Evolutionary conservation across 2,797 vertebrate genomes (phyloP).

Genomic region (Phoebastria nigripes): DNA sequence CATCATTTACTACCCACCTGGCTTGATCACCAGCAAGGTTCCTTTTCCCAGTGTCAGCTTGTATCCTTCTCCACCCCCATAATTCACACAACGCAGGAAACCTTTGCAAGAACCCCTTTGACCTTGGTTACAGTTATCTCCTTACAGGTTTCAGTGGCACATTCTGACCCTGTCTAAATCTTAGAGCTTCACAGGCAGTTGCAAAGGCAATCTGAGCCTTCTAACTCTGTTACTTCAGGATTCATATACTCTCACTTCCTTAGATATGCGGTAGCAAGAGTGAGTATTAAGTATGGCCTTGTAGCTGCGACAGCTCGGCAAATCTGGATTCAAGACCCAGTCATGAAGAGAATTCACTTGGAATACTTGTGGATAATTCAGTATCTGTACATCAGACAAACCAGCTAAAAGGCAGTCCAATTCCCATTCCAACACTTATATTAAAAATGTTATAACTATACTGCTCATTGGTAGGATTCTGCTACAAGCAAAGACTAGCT

Average conservation of each 20-base stretch:
- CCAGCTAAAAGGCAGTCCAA: not conserved
- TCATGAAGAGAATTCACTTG: not conserved
- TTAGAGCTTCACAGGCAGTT: not conserved
- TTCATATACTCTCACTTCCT: not conserved
- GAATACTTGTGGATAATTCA: not conserved
- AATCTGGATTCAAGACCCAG: not conserved
- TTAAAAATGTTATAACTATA: not conserved
- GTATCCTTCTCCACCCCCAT: not conserved
- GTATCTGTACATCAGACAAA: not conserved
- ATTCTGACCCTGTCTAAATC: not conserved
- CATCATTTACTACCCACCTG: not conserved
- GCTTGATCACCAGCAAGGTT: not conserved
- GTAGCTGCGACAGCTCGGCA: accelerated
- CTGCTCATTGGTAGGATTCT: not conserved
- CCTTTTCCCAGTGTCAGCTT: not conserved
- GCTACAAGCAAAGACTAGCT: not conserved
- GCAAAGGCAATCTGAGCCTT: not conserved
- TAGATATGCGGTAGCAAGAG: not conserved
- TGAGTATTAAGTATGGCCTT: not conserved
- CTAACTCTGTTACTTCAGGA: not conserved
- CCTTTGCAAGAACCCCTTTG: not conserved
- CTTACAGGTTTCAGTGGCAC: not conserved
- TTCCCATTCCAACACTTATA: not conserved
- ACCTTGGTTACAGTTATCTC: not conserved
- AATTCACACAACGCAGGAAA: not conserved